A percentile compares a stretch with the other conserved stretches of the same genome.
These are phyloP conservation scores for Thysanoteuthis rhombus DNA, from an alignment of 2,888 invertebrate species.

Conservation along the genomic window DNA sequence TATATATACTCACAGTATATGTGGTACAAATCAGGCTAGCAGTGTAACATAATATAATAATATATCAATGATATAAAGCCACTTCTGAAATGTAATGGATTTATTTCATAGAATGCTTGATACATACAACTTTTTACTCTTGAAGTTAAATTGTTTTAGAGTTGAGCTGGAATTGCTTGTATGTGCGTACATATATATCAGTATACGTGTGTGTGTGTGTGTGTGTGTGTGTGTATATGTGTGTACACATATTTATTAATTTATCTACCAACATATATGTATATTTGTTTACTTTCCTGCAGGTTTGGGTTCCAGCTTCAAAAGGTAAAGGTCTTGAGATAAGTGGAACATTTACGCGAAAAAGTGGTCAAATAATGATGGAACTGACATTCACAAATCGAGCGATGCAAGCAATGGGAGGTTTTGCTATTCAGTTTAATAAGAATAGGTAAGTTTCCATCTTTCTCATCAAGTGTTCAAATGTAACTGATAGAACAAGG, in stretches of 20 bases:
- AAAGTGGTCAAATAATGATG: constrained; percentile 84
- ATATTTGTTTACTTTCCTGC: constrained; percentile 17
- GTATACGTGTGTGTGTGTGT: no score
- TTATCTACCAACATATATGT: background rate
- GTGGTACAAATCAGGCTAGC: no score
- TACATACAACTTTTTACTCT: no score
- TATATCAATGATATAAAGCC: no score
- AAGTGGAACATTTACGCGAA: constrained; percentile 90
- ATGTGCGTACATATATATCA: no score
- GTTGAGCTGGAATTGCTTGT: background rate
- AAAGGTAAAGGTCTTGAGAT: constrained; percentile 92
- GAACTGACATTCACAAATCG: constrained; percentile 96
- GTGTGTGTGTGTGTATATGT: background rate
- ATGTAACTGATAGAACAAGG: no score
- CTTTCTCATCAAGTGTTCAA: background rate
- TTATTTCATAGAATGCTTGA: no score
- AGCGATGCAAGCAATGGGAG: constrained; percentile 97
- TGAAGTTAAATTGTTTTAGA: background rate
- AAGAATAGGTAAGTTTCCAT: constrained; percentile 78
- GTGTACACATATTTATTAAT: no score
- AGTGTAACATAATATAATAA: no score
- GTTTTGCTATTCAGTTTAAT: constrained; percentile 97
- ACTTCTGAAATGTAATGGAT: no score
- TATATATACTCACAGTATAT: no score
- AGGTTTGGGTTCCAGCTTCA: constrained; percentile 91